These are phyloP conservation scores for Mustela lutreola DNA, from an alignment of 2,113 vertebrate genomes.

Conservation along the genomic window DNA sequence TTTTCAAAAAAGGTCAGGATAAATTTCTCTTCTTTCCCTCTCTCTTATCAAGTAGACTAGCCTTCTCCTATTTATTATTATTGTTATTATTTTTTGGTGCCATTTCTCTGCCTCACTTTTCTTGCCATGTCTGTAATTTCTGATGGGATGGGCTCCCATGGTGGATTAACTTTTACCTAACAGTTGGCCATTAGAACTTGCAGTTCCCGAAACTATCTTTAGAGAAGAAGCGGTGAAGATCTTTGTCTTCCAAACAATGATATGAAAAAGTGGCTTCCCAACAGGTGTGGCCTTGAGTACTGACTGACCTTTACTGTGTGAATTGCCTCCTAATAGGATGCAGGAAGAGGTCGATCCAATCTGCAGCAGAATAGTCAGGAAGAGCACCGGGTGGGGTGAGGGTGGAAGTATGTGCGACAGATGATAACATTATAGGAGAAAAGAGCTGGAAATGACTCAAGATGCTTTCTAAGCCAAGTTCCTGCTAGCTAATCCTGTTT, in stretches of 20 bases:
- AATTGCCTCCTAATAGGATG: neutral
- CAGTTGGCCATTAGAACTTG: constrained; percentile 52
- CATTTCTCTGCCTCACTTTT: constrained; percentile 49
- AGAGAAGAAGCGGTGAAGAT: constrained; percentile 64
- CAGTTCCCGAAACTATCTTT: constrained; percentile 48
- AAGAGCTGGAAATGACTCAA: constrained; percentile 32
- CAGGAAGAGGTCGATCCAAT: constrained; percentile 28
- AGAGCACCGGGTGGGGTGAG: constrained; percentile 21
- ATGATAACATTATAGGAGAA: constrained; percentile 52
- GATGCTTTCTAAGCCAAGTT: neutral
- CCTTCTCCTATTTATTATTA: neutral
- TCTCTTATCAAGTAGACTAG: neutral
- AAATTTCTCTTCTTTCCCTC: neutral
- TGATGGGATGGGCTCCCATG: neutral
- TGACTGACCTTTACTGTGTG: neutral
- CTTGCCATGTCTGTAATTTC: neutral
- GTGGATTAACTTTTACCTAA: constrained; percentile 50
- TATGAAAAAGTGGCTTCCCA: constrained; percentile 53
- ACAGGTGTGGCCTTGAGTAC: constrained; percentile 15
- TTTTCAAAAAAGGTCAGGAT: constrained; percentile 56
- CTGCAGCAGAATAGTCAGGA: constrained; percentile 56
- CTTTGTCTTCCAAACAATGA: neutral
- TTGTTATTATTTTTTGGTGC: neutral
- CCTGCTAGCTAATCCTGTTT: neutral
- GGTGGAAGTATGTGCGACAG: neutral